A percentile compares a stretch with the other conserved stretches of the same genome.
These are phyloP conservation scores for Poecile atricapillus DNA, from an alignment of 2,113 vertebrate genomes.

Conservation along the genomic window DNA sequence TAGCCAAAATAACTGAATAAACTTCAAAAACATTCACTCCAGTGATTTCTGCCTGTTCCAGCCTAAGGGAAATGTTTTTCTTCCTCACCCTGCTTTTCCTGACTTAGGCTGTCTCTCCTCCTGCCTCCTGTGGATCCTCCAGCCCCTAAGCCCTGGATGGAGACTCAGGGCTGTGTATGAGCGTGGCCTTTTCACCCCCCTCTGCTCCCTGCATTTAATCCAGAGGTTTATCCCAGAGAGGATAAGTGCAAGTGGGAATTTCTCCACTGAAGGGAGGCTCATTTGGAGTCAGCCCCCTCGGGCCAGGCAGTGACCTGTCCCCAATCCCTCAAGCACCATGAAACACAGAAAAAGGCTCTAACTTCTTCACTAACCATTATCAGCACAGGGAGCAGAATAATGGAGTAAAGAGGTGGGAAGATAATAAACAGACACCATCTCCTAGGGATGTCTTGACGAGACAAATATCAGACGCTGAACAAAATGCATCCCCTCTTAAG, in stretches of 20 bases:
- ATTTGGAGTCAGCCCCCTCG: background rate
- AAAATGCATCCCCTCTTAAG: conserved; percentile 45
- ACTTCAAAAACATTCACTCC: background rate
- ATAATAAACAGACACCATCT: conserved; percentile 38
- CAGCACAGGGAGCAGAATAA: background rate
- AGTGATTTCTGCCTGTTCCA: background rate
- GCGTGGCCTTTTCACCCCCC: background rate
- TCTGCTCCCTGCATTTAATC: background rate
- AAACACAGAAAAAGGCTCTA: background rate
- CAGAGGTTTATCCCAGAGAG: background rate
- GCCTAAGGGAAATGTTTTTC: background rate
- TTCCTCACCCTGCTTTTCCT: background rate
- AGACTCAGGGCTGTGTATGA: background rate
- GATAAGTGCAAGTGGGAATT: background rate
- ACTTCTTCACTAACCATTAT: background rate
- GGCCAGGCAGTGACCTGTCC: background rate
- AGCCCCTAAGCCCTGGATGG: background rate
- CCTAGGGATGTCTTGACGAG: background rate
- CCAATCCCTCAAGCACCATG: background rate
- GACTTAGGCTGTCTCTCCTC: background rate
- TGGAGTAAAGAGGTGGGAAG: background rate
- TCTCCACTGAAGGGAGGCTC: fast-evolving
- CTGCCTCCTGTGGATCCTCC: background rate
- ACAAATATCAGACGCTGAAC: background rate
- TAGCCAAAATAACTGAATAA: background rate